Evolutionary conservation across 2,113 vertebrate species (phyloP).

Genomic region (Eolophus roseicapilla): DNA sequence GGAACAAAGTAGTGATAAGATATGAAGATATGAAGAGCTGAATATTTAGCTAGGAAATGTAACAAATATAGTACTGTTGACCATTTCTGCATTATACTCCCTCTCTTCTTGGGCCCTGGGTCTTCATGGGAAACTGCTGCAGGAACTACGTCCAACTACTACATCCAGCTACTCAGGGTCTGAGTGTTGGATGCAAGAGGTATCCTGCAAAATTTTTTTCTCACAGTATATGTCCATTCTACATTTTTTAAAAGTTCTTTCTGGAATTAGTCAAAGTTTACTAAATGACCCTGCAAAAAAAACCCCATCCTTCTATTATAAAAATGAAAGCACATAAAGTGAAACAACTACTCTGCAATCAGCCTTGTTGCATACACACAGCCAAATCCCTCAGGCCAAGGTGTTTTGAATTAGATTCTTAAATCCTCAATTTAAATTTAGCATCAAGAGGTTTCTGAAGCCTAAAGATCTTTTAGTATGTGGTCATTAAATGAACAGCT

Average conservation of each 20-base stretch:
- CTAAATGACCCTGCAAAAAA: background rate
- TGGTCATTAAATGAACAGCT: background rate
- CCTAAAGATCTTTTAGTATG: background rate
- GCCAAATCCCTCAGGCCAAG: background rate
- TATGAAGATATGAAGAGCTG: background rate
- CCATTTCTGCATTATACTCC: background rate
- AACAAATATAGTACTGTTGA: background rate
- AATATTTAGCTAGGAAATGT: background rate
- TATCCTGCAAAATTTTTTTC: background rate
- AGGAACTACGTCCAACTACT: background rate
- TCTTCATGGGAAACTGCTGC: background rate
- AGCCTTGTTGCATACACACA: background rate
- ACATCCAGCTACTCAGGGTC: background rate
- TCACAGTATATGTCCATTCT: background rate
- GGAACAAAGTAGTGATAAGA: background rate
- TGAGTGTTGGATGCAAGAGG: background rate
- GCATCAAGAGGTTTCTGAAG: background rate
- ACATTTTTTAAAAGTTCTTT: background rate
- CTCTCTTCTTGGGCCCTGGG: background rate
- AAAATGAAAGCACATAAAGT: background rate
- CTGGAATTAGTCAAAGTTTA: background rate
- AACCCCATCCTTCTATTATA: rapidly evolving
- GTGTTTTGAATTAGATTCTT: background rate
- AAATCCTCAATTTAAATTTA: background rate
- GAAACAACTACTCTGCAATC: background rate